phyloP scores from a whole-genome alignment of 2,113 vertebrate species.

The Phasianus colchicus region DNA sequence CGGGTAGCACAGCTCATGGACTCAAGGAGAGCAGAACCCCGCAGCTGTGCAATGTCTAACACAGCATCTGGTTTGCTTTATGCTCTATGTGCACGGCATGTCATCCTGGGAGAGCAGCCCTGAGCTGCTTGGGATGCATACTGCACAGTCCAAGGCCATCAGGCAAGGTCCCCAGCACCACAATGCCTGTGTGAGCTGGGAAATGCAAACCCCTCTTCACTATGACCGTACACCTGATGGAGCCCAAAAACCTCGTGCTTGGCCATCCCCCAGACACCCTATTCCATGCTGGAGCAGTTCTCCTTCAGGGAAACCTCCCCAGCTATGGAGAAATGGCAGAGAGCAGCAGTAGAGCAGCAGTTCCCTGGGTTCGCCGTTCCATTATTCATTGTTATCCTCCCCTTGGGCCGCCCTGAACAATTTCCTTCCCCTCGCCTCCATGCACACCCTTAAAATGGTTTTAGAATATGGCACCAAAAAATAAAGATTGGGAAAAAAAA shows the following conservation, averaged over 20 bases:
- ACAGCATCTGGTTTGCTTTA: slow-evolving; percentile 26
- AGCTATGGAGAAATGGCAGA: neutral
- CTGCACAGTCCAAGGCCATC: neutral
- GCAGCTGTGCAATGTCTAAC: neutral
- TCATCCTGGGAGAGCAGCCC: neutral
- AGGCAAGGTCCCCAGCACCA: neutral
- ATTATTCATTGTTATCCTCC: slow-evolving; percentile 54
- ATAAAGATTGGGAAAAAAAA: neutral
- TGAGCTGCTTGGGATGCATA: accelerated
- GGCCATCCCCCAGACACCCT: neutral
- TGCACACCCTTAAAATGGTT: slow-evolving; percentile 40
- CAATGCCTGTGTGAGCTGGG: neutral
- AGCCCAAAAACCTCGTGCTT: neutral
- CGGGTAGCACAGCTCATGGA: neutral
- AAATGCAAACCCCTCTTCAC: neutral
- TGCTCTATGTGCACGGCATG: neutral
- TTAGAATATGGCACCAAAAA: slow-evolving; percentile 40
- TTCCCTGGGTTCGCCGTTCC: neutral
- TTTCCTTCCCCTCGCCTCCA: slow-evolving; percentile 41
- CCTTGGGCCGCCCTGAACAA: neutral
- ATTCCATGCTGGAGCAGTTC: neutral
- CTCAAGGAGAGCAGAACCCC: neutral
- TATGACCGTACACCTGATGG: neutral
- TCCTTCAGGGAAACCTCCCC: neutral
- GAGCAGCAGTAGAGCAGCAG: neutral